phyloP scores from a whole-genome alignment of 2,113 vertebrate species.

The Nothoprocta perdicaria region DNA sequence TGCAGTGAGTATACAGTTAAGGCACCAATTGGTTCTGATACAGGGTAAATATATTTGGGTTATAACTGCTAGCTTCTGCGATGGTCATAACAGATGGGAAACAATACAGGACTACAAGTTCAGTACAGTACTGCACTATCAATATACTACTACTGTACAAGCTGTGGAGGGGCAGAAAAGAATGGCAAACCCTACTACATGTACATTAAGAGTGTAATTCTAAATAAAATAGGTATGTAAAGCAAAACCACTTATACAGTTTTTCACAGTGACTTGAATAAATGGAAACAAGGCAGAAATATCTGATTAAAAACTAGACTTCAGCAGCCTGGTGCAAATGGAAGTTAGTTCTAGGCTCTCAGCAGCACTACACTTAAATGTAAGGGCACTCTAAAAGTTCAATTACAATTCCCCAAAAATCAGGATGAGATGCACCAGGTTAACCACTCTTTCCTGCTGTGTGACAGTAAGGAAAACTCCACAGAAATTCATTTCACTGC shows the following conservation, averaged over 20 bases:
- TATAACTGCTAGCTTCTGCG: background rate
- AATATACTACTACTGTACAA: background rate
- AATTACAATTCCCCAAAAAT: background rate
- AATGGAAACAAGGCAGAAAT: background rate
- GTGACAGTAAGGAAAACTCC: background rate
- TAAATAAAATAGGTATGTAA: background rate
- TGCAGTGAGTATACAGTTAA: background rate
- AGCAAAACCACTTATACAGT: background rate
- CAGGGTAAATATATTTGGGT: background rate
- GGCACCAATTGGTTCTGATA: slow-evolving; percentile 13
- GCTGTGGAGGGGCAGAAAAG: background rate
- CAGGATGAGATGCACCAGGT: background rate
- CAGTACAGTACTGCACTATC: background rate
- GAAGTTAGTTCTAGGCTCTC: background rate
- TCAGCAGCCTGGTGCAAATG: background rate
- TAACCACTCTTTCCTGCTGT: background rate
- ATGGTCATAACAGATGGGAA: background rate
- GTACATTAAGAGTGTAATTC: background rate
- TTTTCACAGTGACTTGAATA: background rate
- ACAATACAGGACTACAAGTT: background rate
- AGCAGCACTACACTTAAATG: background rate
- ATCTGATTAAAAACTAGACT: rapidly evolving
- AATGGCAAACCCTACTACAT: background rate
- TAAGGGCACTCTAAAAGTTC: background rate
- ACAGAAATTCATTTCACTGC: slow-evolving; percentile 1